These are phyloP conservation scores for Drosophila auraria DNA, from an alignment of 1,140 invertebrate species.

Conservation along the genomic window DNA sequence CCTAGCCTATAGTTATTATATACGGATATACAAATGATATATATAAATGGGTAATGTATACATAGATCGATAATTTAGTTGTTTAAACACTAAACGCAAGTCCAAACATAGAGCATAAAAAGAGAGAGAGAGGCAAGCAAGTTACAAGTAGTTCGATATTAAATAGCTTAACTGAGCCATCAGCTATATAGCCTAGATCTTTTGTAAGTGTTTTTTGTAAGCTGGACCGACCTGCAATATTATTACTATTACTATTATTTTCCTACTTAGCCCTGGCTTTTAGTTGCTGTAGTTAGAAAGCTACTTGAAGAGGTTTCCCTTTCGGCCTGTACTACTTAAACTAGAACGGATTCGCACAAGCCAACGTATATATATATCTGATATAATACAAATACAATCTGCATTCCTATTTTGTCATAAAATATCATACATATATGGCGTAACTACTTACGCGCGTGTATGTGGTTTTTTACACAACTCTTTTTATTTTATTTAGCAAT, in stretches of 20 bases:
- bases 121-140: slow-evolving; percentile 21
- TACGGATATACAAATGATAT: slow-evolving; percentile 64
- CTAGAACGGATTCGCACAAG: slow-evolving; percentile 52
- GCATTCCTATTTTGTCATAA: slow-evolving; percentile 73
- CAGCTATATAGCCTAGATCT: slow-evolving; percentile 53
- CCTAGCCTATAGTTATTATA: slow-evolving; percentile 59
- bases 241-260: slow-evolving; percentile 15
- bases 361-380: slow-evolving; percentile 36
- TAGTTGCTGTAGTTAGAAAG: slow-evolving; percentile 42
- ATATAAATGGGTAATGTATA: slow-evolving; percentile 28
- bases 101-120: slow-evolving; percentile 67
- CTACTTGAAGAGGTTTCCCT: slow-evolving; percentile 32
- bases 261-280: slow-evolving; percentile 22
- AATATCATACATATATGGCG: slow-evolving; percentile 6
- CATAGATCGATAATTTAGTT: slow-evolving; percentile 60
- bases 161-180: slow-evolving; percentile 54
- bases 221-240: slow-evolving; percentile 19
- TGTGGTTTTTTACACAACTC: slow-evolving; percentile 48
- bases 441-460: slow-evolving; percentile 9
- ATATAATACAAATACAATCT: slow-evolving; percentile 50
- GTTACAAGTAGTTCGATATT: slow-evolving; percentile 31
- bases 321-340: slow-evolving; percentile 23
- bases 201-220: slow-evolving; percentile 74
- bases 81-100: slow-evolving; percentile 62
- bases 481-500: slow-evolving; percentile 46